phyloP scores from a whole-genome alignment of 92 coral and sea anemone species.

The Phenganax marumi region DNA sequence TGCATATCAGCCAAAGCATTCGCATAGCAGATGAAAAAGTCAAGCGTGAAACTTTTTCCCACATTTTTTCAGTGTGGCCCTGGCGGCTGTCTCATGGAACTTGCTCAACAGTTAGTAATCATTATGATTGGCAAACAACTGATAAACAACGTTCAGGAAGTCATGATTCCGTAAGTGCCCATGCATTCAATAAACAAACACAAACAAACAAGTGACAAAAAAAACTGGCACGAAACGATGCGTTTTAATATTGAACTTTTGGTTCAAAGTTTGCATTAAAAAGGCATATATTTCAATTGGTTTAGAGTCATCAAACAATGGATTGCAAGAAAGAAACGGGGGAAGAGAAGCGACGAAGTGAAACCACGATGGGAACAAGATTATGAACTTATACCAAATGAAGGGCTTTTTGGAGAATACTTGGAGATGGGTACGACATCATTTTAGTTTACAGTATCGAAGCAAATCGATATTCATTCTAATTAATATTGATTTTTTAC shows the following conservation, averaged over 20 bases:
- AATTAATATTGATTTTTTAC: background rate
- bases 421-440: slow-evolving; percentile 80
- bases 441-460: background rate
- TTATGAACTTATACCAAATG: slow-evolving; percentile 87
- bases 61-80: slow-evolving; percentile 73
- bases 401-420: slow-evolving; percentile 95
- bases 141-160: slow-evolving; percentile 95
- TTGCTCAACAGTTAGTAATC: slow-evolving; percentile 96
- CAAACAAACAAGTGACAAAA: background rate
- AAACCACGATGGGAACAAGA: slow-evolving; percentile 99
- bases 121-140: slow-evolving; percentile 98
- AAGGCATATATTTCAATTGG: background rate
- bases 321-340: slow-evolving; percentile 84
- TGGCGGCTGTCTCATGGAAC: slow-evolving; percentile 97
- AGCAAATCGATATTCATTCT: background rate
- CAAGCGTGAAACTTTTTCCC: background rate
- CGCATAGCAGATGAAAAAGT: background rate
- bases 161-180: slow-evolving; percentile 87
- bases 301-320: slow-evolving; percentile 79
- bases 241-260: background rate
- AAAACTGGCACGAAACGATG: background rate
- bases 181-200: background rate
- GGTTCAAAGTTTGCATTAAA: background rate
- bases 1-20: background rate
- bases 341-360: slow-evolving; percentile 68